Evolutionary conservation across 1,140 invertebrate species (phyloP).

Genomic region (Agrypnia vestita): DNA sequence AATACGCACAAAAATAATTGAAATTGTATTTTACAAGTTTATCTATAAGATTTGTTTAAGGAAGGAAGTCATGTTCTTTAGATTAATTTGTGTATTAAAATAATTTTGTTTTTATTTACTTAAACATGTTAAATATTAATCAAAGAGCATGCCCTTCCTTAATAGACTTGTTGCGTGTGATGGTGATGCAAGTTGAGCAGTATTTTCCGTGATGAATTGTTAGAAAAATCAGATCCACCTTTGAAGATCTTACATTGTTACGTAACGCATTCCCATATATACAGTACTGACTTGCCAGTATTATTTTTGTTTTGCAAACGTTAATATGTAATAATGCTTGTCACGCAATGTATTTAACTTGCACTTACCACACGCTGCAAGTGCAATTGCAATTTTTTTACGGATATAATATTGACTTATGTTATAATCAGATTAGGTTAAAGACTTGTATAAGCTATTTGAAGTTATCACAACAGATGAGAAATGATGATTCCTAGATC

Average conservation of each 20-base stretch:
- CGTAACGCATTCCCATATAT: too few relatives aligned
- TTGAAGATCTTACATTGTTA: too few relatives aligned
- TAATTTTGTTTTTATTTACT: conserved; percentile 22
- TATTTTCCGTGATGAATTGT: neutral
- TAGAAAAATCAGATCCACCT: too few relatives aligned
- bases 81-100: neutral
- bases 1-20: too few relatives aligned
- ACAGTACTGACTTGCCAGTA: too few relatives aligned
- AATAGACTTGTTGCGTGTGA: conserved; percentile 1
- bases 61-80: conserved; percentile 54
- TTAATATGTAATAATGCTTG: neutral
- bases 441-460: conserved; percentile 7
- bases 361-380: conserved; percentile 5
- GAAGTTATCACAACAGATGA: conserved; percentile 49
- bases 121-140: conserved; percentile 23
- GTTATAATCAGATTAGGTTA: conserved; percentile 21
- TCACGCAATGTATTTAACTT: conserved; percentile 1
- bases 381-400: conserved; percentile 7
- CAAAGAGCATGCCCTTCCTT: conserved; percentile 44
- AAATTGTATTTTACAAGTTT: too few relatives aligned
- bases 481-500: conserved; percentile 57
- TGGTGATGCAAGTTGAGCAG: conserved; percentile 17
- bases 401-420: conserved; percentile 11
- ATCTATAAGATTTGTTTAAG: conserved; percentile 10
- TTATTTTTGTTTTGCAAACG: neutral